A percentile compares a stretch with the other conserved stretches of the same genome.
Conservation (phyloP, 2,797 vertebrate species). For the Macrochelys suwanniensis region DNA sequence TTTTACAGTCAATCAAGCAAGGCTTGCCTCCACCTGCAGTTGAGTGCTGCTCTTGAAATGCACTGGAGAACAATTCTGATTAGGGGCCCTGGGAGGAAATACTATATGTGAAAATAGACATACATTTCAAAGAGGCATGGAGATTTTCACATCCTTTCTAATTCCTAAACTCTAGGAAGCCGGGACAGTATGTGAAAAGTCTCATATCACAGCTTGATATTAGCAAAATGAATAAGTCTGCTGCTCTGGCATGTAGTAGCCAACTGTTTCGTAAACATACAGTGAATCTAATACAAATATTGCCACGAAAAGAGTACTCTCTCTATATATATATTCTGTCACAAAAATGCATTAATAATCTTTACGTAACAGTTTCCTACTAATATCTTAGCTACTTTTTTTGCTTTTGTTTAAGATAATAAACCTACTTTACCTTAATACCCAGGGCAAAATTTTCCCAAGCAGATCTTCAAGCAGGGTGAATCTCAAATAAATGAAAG, state of each 20-base stretch:
- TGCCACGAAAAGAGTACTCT: slow-evolving; percentile 55
- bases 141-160: slow-evolving; percentile 23
- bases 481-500: slow-evolving; percentile 18
- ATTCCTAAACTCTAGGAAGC: slow-evolving; percentile 27
- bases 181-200: background rate
- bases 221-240: slow-evolving; percentile 40
- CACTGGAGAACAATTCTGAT: slow-evolving; percentile 41
- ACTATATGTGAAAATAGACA: background rate
- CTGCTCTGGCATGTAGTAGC: background rate
- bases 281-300: slow-evolving; percentile 35
- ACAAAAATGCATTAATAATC: slow-evolving; percentile 16
- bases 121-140: background rate
- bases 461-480: background rate
- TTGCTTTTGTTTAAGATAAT: slow-evolving; percentile 23
- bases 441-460: background rate
- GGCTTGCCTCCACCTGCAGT: slow-evolving; percentile 22
- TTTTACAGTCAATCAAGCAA: slow-evolving; percentile 42
- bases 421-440: slow-evolving; percentile 15
- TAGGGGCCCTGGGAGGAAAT: background rate
- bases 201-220: background rate
- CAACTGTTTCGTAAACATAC: slow-evolving; percentile 45
- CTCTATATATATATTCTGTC: slow-evolving; percentile 18
- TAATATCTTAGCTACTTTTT: slow-evolving; percentile 47
- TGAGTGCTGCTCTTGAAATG: slow-evolving; percentile 22
- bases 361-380: slow-evolving; percentile 27